Conservation (phyloP, 1,140 invertebrate species). For the Tetramorium simillimum region DNA sequence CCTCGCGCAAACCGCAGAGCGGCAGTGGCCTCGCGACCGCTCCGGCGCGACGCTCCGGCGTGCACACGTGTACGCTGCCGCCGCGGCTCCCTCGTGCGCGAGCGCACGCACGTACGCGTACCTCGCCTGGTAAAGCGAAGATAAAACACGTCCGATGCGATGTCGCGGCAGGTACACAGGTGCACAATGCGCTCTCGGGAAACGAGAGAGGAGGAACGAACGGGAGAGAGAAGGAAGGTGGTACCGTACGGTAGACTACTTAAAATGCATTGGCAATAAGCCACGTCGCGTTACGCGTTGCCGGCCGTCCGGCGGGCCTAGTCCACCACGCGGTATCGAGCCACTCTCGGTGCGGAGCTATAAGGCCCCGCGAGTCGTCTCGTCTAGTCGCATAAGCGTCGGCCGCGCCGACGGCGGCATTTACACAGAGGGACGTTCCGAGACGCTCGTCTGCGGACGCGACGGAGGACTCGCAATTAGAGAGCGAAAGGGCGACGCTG, state of each 20-base stretch:
- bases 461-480: not conserved
- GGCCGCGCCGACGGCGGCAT: conserved; percentile 44
- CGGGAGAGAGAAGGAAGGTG: conserved; percentile 31
- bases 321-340: conserved; percentile 73
- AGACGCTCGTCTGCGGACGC: not conserved
- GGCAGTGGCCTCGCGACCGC: not conserved
- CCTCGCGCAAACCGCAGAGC: not conserved
- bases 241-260: conserved; percentile 80
- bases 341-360: conserved; percentile 68
- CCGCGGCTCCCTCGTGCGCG: not conserved
- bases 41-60: not conserved
- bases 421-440: conserved; percentile 28
- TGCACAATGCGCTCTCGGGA: conserved; percentile 66
- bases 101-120: not conserved
- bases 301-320: conserved; percentile 70
- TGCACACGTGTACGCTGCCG: conserved; percentile 18
- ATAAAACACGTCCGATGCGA: conserved; percentile 51
- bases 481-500: conserved; percentile 11
- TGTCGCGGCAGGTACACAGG: conserved; percentile 71
- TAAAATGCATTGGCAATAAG: conserved; percentile 85
- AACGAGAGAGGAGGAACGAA: not conserved
- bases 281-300: conserved; percentile 81
- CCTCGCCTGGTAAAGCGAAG: conserved; percentile 17
- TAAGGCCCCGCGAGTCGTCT: conserved; percentile 71
- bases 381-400: conserved; percentile 69